Evolutionary conservation across 2,113 vertebrate species (phyloP), one percentile per base, ranked within the genome.

Genomic region (Otus sunia): DNA sequence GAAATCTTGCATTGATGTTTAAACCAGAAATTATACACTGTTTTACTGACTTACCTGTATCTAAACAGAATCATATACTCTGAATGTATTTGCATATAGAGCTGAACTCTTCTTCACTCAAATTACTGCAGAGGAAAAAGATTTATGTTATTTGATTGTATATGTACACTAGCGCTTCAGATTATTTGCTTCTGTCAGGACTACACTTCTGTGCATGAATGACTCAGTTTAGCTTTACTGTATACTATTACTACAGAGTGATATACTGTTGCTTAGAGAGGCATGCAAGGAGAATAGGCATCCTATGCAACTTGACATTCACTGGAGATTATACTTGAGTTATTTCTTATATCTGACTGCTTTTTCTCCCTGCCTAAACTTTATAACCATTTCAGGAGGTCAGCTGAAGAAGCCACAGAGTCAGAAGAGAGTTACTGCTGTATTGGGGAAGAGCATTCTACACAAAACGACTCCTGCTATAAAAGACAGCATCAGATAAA

Each of bases 21-120:
- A 96, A 96, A 97, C 30, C 53, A 96, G 92, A 97, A 97, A 95
- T 94, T 93, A 86, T 85, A 96, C 66, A 32, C 32, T 19, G 15
- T 87, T 92, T 91, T 78, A 91, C 52, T 91, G 47, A 73, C 67
- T 77, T 71, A 43, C 6, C 8, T 71, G 8, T 77, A 37, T 59
- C 49, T 95, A 47, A 95, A 72, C 37, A 85, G 29, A 74, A 72
- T 58, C 19, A 9, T 58, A 45, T 34, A 62, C 16, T 78, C 15
- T 26, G 21, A 86, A 88, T 56, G 15, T 32, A 75, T 77, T 86
- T 83, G 49, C 15, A 60, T 63, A 55, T 15, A 67, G 27, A 71
- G 15, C 12, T 90, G 56, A 94, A 88, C 14, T 1, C 26, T 77
- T 66, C 52, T 77, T 73, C 60, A 84, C 27, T 59, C 27, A 78